Evolutionary conservation across 2,113 vertebrate genomes (phyloP).

Genomic region (Nesogale talazaci): DNA sequence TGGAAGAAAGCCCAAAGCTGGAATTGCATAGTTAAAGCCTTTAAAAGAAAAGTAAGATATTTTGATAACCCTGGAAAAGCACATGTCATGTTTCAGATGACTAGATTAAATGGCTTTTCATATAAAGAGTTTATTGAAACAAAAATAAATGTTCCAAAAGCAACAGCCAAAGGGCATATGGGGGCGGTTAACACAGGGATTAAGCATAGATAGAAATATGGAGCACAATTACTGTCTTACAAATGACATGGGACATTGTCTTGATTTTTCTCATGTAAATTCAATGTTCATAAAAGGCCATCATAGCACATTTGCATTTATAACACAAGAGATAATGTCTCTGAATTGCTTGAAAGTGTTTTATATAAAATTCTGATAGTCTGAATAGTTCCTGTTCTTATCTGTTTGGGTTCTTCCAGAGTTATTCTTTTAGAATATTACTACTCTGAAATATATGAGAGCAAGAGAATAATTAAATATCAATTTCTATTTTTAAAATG

Average conservation of each 20-base stretch:
- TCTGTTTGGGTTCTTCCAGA: not conserved
- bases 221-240: not conserved
- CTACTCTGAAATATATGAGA: not conserved
- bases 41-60: conserved; percentile 70
- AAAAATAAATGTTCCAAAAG: conserved; percentile 44
- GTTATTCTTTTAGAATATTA: not conserved
- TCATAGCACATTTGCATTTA: not conserved
- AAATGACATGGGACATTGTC: not conserved
- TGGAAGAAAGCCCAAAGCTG: conserved; percentile 63
- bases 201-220: conserved; percentile 12
- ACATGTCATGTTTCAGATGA: conserved; percentile 57
- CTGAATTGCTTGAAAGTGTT: not conserved
- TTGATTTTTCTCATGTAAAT: conserved; percentile 37
- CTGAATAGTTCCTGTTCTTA: not conserved
- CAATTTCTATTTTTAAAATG: not conserved
- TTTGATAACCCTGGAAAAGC: conserved; percentile 70
- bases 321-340: not conserved
- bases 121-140: conserved; percentile 57
- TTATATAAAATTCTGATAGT: not conserved
- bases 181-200: not conserved
- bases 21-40: conserved; percentile 72
- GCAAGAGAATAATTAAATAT: not conserved
- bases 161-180: conserved; percentile 54
- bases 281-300: not conserved
- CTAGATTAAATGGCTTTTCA: conserved; percentile 59